Evolutionary conservation across 1,140 invertebrate genomes (phyloP).

Genomic region (Drosophila nebulosa): DNA sequence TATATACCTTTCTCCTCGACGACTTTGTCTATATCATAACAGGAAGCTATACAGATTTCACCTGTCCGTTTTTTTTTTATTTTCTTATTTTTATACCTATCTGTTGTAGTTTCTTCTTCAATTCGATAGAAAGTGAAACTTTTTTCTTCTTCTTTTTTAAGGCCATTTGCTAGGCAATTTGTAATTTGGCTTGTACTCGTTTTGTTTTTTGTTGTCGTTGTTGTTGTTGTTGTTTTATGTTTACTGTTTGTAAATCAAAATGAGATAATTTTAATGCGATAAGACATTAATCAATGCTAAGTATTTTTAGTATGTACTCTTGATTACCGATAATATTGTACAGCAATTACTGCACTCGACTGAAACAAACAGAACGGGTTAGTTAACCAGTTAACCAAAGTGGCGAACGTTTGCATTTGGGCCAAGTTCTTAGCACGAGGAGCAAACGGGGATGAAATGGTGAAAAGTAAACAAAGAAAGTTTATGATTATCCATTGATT

Average conservation of each 20-base stretch:
- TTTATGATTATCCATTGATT: too few relatives aligned
- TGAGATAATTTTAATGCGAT: conserved; percentile 10
- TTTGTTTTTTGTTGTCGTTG: too few relatives aligned
- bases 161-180: conserved; percentile 19
- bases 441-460: too few relatives aligned
- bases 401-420: too few relatives aligned
- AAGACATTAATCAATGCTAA: conserved; percentile 42
- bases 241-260: neutral
- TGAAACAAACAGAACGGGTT: too few relatives aligned
- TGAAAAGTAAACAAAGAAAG: too few relatives aligned
- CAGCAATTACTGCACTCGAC: conserved; percentile 23
- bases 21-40: conserved; percentile 8
- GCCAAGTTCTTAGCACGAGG: too few relatives aligned
- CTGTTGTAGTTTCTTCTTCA: conserved; percentile 12
- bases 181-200: conserved; percentile 38
- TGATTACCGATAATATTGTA: conserved; percentile 43
- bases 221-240: too few relatives aligned
- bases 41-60: conserved; percentile 35
- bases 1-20: conserved; percentile 11
- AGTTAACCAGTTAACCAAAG: too few relatives aligned
- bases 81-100: neutral
- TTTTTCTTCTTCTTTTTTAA: conserved; percentile 29
- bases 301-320: conserved; percentile 19
- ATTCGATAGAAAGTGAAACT: conserved; percentile 55
- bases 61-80: conserved; percentile 27